Conservation (phyloP, 2,888 invertebrate species). For the Sympetrum striolatum region DNA sequence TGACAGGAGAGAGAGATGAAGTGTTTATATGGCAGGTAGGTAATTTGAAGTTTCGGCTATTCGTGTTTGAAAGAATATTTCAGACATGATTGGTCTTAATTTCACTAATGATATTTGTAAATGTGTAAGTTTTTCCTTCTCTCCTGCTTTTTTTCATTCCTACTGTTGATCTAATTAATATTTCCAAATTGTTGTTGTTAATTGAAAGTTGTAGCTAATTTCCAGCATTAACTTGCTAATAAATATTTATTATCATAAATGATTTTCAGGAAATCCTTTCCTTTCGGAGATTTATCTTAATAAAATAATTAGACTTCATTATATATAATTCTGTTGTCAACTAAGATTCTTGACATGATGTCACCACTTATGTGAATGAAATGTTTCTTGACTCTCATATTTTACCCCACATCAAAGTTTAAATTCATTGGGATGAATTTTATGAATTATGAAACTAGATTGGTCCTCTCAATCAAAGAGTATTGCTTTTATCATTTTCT, state of each 20-base stretch:
- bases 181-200: too few relatives aligned
- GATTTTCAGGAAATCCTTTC: background rate
- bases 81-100: slow-evolving; percentile 48
- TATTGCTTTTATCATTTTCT: too few relatives aligned
- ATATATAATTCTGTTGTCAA: background rate
- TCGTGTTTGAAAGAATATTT: background rate
- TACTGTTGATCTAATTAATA: too few relatives aligned
- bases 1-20: slow-evolving; percentile 71
- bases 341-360: background rate
- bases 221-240: background rate
- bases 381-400: too few relatives aligned
- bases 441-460: too few relatives aligned
- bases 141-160: slow-evolving; percentile 45
- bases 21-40: slow-evolving; percentile 84
- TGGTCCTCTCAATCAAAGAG: too few relatives aligned
- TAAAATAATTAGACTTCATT: background rate
- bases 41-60: background rate
- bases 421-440: too few relatives aligned
- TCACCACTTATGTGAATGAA: background rate
- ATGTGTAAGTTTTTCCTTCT: slow-evolving; percentile 45
- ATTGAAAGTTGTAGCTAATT: background rate
- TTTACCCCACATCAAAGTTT: too few relatives aligned
- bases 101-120: too few relatives aligned
- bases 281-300: background rate
- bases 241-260: background rate